Base-by-base conservation (phyloP, 2,113 vertebrate species). In the Noctilio leporinus region DNA sequence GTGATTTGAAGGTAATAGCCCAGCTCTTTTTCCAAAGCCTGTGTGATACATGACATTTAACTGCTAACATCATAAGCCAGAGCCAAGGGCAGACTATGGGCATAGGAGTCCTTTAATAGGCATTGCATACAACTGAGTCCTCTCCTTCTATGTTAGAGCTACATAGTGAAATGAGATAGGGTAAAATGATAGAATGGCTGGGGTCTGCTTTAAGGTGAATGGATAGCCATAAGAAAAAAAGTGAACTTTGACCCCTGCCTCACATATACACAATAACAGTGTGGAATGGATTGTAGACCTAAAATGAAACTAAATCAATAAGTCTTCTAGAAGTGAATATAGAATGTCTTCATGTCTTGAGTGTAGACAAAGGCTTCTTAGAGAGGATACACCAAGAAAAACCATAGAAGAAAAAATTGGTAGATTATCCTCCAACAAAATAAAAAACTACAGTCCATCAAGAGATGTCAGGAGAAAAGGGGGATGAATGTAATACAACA, bases 81-180 rank as follows among this genome's bases (percentile, higher is more conserved):
- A 69, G 57, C 10, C 3, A 1, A 65, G 26, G 33, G 22, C 2
- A 65, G 89, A 19, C 89, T 12, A 6, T 35, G 11, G 30, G 4
- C 78, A 30, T 4, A 33, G 64, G 22, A 69, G 43, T 26, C 40
- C 19, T 38, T 35, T 38, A 51, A 22, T 0, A 33, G 69, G 59
- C 4, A 11, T 26, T 20, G 17, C 24, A 7, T 22, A 26, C 38
- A 17, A 3, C 1, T 15, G 22, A 40, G 7, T 30, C 38, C 33
- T 5, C 0, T 4, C 24, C 33, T 45, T 4, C 0, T 4, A 3
- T 6, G 4, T 24, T 7, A 15, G 33, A 51, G 4, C 7, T 43
- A 5, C 53, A 35, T 3, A 38, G 45, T 20, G 35, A 45, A 2
- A 30, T 78, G 9, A 10, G 5, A 22, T 10, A 28, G 8, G 26